Conservation (phyloP, 1,140 invertebrate species). For the Cotesia typhae region DNA sequence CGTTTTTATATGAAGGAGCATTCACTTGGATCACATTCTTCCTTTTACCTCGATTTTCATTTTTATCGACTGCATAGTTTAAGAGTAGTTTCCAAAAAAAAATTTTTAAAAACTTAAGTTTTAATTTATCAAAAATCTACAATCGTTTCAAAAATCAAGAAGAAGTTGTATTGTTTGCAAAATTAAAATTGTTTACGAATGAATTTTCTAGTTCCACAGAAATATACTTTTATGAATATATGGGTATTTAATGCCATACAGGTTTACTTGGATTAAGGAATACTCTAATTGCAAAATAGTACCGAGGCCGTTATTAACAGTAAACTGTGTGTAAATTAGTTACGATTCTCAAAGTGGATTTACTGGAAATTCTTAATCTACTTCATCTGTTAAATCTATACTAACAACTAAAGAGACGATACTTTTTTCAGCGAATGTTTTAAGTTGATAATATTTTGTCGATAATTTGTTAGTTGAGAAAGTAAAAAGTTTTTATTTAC, state of each 20-base stretch:
- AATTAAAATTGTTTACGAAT: constrained; percentile 3
- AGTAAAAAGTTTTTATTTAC: too few species aligned
- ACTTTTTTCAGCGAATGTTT: too few species aligned
- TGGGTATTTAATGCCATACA: background rate
- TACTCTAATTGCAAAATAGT: constrained; percentile 57
- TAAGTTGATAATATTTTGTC: too few species aligned
- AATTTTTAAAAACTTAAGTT: background rate
- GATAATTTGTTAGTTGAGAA: too few species aligned
- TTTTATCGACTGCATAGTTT: constrained; percentile 13
- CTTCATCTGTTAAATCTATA: background rate
- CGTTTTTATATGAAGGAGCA: constrained; percentile 23
- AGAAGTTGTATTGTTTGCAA: background rate
- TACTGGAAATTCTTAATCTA: constrained; percentile 22
- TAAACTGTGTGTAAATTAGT: background rate
- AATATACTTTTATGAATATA: background rate
- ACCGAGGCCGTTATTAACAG: constrained; percentile 40
- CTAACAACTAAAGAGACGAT: too few species aligned
- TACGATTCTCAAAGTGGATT: constrained; percentile 30
- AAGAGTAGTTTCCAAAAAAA: constrained; percentile 4
- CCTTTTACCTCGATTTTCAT: constrained; percentile 4
- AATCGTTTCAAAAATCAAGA: constrained; percentile 23
- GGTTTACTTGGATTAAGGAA: constrained; percentile 53
- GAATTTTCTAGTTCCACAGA: background rate
- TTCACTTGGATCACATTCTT: constrained; percentile 12
- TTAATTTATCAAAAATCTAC: constrained; percentile 26